Evolutionary conservation across 1,140 invertebrate species (phyloP).

Genomic region (Zaprionus gabonicus): DNA sequence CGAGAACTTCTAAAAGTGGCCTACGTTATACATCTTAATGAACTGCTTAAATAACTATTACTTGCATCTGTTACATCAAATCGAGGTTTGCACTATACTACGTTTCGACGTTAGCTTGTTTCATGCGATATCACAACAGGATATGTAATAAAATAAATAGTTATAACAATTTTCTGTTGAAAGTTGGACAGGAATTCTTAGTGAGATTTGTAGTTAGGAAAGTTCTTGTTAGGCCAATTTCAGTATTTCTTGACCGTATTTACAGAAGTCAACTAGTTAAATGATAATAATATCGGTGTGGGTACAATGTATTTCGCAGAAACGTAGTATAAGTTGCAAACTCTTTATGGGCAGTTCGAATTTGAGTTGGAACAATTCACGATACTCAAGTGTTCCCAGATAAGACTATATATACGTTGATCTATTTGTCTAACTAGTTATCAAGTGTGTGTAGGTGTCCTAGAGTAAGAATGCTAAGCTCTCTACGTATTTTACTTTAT

Average conservation of each 20-base stretch:
- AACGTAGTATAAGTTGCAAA: not conserved
- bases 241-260: not conserved
- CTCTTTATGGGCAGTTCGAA: slow-evolving; percentile 35
- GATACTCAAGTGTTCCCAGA: slow-evolving; percentile 23
- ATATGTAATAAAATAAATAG: not conserved
- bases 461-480: slow-evolving; percentile 62
- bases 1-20: slow-evolving; percentile 42
- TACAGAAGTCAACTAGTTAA: not conserved
- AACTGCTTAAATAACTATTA: slow-evolving; percentile 25
- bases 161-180: not conserved
- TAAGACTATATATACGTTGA: slow-evolving; percentile 32
- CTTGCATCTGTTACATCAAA: slow-evolving; percentile 1
- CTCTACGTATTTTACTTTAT: slow-evolving; percentile 70
- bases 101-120: not conserved
- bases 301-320: not conserved
- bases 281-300: not conserved
- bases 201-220: not conserved
- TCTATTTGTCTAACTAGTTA: slow-evolving; percentile 36
- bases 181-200: not conserved
- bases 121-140: not conserved
- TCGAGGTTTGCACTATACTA: slow-evolving; percentile 11
- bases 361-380: slow-evolving; percentile 35
- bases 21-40: slow-evolving; percentile 52
- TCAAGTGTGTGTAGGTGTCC: slow-evolving; percentile 24
- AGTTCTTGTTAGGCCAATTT: not conserved